Evolutionary conservation across 2,113 vertebrate species (phyloP).

Genomic region (Corynorhinus townsendii): DNA sequence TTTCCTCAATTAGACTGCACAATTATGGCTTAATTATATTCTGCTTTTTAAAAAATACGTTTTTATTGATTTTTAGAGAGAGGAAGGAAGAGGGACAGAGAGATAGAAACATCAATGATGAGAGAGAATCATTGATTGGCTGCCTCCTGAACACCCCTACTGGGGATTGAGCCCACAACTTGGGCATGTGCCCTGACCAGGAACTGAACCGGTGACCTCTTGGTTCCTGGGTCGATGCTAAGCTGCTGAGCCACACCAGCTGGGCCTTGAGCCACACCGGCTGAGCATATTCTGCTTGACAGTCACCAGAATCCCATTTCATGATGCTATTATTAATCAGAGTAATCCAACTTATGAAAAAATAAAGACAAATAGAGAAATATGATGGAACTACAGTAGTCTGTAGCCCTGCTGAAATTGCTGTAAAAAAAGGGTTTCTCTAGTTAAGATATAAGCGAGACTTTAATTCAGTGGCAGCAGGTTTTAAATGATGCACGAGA

Average conservation of each 20-base stretch:
- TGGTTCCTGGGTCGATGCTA: too few species aligned
- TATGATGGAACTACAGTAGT: not conserved
- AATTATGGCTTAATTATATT: conserved; percentile 12
- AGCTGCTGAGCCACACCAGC: too few species aligned
- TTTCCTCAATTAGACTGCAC: not conserved
- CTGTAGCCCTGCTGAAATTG: not conserved
- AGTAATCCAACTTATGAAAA: conserved; percentile 32
- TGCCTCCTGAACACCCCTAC: too few species aligned
- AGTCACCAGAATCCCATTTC: not conserved
- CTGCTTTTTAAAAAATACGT: not conserved
- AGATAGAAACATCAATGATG: too few species aligned
- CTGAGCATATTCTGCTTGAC: not conserved
- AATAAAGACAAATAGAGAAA: not conserved
- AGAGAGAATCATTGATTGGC: too few species aligned
- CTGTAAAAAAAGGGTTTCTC: not conserved
- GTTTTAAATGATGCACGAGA: conserved; percentile 11
- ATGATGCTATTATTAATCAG: conserved; percentile 40
- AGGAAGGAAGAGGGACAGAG: too few species aligned
- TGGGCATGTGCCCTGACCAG: too few species aligned
- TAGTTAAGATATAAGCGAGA: not conserved
- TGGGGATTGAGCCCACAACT: too few species aligned
- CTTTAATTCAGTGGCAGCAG: not conserved
- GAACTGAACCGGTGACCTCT: too few species aligned
- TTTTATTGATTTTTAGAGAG: too few species aligned
- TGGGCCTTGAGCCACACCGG: too few species aligned